Percentiles rank a stretch among this genome's conserved stretches.
Evolutionary conservation across 1,140 invertebrate species (phyloP).

Genomic region (Metopolophium dirhodum): DNA sequence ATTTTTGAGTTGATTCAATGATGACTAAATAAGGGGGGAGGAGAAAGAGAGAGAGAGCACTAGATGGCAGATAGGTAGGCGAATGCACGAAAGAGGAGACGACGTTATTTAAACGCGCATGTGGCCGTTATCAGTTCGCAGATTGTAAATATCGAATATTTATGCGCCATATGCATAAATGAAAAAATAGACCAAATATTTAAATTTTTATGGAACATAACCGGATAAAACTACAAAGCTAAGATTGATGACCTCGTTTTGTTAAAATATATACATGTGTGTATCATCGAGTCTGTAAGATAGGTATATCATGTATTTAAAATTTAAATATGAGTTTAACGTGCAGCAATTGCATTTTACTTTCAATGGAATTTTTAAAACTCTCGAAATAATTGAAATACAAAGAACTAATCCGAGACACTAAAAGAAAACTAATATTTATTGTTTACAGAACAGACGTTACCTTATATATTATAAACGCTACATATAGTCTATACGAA

Average conservation of each 20-base stretch:
- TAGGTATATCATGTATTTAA: not conserved
- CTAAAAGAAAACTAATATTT: not conserved
- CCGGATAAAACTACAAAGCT: not conserved
- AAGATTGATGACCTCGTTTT: not conserved
- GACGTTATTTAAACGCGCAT: not conserved
- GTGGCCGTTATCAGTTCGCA: constrained; percentile 22
- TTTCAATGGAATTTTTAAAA: not conserved
- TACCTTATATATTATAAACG: not conserved
- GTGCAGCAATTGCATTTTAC: not conserved
- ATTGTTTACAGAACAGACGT: not conserved
- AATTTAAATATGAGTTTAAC: not conserved
- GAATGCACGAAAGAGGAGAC: no score
- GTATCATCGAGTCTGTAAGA: not conserved
- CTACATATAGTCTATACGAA: not conserved
- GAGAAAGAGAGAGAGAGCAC: not conserved
- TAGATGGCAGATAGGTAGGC: not conserved
- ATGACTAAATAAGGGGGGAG: not conserved
- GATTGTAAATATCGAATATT: constrained; percentile 43
- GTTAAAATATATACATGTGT: not conserved
- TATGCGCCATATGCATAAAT: not conserved
- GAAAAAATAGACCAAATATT: constrained; percentile 20
- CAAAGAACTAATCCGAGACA: no score
- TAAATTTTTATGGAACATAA: not conserved
- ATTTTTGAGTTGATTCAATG: not conserved
- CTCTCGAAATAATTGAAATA: not conserved